phyloP scores from a whole-genome alignment of 2,797 vertebrate species.

The Crocidura indochinensis region DNA sequence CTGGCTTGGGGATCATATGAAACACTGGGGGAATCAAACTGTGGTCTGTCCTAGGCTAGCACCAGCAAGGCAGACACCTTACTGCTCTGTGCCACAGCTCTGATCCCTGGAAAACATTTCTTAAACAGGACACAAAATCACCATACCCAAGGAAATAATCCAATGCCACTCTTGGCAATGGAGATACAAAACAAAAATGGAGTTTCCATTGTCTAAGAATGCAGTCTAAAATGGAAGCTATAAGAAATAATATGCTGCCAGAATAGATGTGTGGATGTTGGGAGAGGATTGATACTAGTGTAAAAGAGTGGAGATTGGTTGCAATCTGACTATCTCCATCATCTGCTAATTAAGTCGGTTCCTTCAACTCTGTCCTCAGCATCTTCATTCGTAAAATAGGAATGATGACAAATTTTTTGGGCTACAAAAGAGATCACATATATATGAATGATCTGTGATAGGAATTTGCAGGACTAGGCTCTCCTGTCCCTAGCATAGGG shows the following conservation, averaged over 20 bases:
- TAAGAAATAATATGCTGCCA: background rate
- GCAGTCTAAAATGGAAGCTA: background rate
- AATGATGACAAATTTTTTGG: background rate
- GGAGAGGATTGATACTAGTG: too few relatives aligned
- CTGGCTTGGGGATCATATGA: too few relatives aligned
- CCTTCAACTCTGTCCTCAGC: constrained; percentile 16
- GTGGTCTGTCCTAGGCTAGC: too few relatives aligned
- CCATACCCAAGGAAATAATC: constrained; percentile 1
- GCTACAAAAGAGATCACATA: background rate
- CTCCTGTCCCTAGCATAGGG: too few relatives aligned
- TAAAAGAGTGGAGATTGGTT: background rate
- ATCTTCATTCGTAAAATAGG: background rate
- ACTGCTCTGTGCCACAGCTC: too few relatives aligned
- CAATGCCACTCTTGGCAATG: constrained; percentile 77
- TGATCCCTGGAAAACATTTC: background rate
- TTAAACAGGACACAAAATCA: background rate
- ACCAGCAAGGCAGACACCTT: too few relatives aligned
- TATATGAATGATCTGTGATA: background rate
- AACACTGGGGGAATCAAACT: too few relatives aligned
- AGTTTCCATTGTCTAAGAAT: background rate
- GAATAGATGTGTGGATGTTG: background rate
- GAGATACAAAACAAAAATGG: constrained; percentile 19
- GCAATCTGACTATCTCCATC: background rate
- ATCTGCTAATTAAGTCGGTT: background rate
- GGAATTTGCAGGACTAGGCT: background rate